Conservation (phyloP, 2,888 invertebrate genomes). For the Morpho helenor region DNA sequence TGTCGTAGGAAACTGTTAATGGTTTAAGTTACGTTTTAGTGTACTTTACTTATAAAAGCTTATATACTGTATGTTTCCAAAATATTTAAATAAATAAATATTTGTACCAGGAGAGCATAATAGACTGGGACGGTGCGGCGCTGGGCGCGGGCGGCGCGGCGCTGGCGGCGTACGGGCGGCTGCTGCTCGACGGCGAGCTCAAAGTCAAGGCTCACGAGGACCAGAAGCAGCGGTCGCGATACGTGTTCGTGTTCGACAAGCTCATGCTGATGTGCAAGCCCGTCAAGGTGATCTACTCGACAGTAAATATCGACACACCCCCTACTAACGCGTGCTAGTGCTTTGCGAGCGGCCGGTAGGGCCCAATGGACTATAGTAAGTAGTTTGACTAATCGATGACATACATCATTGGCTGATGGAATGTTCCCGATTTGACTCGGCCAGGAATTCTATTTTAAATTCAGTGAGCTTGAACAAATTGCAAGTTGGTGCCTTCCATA, state of each 20-base stretch:
- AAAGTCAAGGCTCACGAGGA: constrained; percentile 94
- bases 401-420: too few species aligned
- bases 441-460: too few species aligned
- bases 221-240: constrained; percentile 90
- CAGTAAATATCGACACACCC: constrained; percentile 22
- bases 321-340: constrained; percentile 7
- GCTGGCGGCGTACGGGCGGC: constrained; percentile 93
- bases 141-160: constrained; percentile 88
- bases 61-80: too few species aligned
- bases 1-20: too few species aligned
- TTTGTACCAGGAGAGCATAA: constrained; percentile 83
- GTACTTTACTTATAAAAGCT: too few species aligned
- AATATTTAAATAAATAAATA: too few species aligned
- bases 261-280: constrained; percentile 96
- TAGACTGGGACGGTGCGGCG: constrained; percentile 88
- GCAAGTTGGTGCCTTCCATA: too few species aligned
- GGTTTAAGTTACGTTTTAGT: too few species aligned
- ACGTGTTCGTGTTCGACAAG: constrained; percentile 98
- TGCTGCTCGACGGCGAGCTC: constrained; percentile 96
- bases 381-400: too few species aligned
- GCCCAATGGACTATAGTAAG: constrained; percentile 7
- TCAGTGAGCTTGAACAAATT: too few species aligned
- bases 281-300: constrained; percentile 77
- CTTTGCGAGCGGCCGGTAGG: constrained; percentile 15
- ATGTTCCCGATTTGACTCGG: too few species aligned